These are phyloP conservation scores for Rallus crepitans DNA, from an alignment of 2,797 vertebrate genomes.

Conservation along the genomic window DNA sequence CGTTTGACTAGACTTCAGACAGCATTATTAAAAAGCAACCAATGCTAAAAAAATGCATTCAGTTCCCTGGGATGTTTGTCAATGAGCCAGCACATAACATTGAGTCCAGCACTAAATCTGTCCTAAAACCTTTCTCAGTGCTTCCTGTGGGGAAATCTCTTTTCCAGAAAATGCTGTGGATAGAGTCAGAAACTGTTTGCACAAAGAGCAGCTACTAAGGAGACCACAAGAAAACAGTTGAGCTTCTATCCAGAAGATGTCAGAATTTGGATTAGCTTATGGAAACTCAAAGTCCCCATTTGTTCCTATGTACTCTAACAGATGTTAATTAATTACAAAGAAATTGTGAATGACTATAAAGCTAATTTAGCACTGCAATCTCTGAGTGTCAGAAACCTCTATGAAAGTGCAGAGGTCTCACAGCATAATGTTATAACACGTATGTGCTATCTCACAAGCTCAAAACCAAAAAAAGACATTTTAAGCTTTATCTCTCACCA, in stretches of 20 bases:
- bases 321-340: background rate
- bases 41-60: background rate
- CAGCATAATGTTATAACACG: background rate
- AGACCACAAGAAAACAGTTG: background rate
- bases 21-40: background rate
- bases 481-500: background rate
- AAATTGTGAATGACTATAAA: background rate
- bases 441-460: background rate
- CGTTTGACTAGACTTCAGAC: background rate
- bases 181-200: background rate
- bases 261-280: background rate
- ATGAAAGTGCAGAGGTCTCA: background rate
- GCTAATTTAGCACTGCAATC: background rate
- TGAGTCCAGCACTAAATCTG: background rate
- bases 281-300: background rate
- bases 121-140: background rate
- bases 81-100: background rate
- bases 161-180: background rate
- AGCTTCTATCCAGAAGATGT: background rate
- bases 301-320: fast-evolving
- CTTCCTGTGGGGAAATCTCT: background rate
- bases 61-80: background rate
- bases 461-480: background rate
- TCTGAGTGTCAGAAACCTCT: background rate
- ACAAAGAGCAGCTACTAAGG: background rate